phyloP scores from a whole-genome alignment of 2,797 vertebrate species.

The Pygocentrus nattereri region DNA sequence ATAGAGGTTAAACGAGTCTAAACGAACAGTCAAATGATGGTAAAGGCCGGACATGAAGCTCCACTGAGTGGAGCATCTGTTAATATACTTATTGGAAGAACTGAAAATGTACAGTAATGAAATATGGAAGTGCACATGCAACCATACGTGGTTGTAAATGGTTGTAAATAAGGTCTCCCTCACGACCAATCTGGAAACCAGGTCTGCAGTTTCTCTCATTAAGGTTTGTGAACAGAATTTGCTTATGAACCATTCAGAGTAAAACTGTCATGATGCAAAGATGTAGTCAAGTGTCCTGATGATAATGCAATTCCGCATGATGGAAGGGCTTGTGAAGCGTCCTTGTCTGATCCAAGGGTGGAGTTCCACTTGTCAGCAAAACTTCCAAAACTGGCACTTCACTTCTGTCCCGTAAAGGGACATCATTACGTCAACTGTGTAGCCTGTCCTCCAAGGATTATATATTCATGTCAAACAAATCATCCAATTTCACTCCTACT shows the following conservation, averaged over 20 bases:
- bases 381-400: slow-evolving; percentile 28
- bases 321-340: background rate
- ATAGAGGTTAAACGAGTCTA: slow-evolving; percentile 13
- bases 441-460: slow-evolving; percentile 18
- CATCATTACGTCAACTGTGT: slow-evolving; percentile 25
- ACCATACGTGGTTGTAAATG: background rate
- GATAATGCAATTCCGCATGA: background rate
- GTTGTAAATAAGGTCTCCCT: background rate
- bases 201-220: background rate
- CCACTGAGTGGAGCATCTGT: background rate
- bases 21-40: background rate
- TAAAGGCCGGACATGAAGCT: background rate
- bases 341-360: slow-evolving; percentile 41
- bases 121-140: background rate
- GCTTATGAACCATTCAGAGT: background rate
- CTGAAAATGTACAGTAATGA: background rate
- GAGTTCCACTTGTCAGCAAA: slow-evolving; percentile 41
- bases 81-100: background rate
- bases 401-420: slow-evolving; percentile 20
- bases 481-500: slow-evolving; percentile 5
- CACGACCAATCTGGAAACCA: background rate
- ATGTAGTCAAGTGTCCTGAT: background rate
- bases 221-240: background rate
- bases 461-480: slow-evolving; percentile 36
- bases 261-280: background rate